phyloP scores from a whole-genome alignment of 2,888 invertebrate genomes.

The Plebejus anna region DNA sequence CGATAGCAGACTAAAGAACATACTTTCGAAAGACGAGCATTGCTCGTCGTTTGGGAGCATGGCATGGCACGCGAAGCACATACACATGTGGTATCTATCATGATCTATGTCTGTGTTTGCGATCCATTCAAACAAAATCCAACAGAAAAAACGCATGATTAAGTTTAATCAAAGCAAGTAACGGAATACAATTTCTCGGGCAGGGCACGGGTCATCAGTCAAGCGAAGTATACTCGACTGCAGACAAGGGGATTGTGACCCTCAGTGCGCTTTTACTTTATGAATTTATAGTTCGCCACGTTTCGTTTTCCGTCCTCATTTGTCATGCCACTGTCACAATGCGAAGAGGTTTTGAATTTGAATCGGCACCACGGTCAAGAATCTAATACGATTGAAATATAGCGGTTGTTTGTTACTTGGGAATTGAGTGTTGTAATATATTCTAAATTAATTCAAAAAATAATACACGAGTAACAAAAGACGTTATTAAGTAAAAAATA shows the following conservation, averaged over 20 bases:
- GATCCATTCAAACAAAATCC: not conserved
- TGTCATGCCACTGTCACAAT: slow-evolving; percentile 48
- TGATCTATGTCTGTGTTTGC: too few relatives aligned
- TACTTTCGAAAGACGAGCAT: too few relatives aligned
- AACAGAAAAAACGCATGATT: slow-evolving; percentile 16
- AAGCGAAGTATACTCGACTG: slow-evolving; percentile 54
- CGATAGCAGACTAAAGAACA: too few relatives aligned
- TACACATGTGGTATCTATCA: too few relatives aligned
- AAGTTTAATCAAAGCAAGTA: slow-evolving; percentile 35
- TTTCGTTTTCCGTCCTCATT: slow-evolving; percentile 56
- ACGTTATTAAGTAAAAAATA: too few relatives aligned
- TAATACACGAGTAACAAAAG: too few relatives aligned
- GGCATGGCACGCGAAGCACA: too few relatives aligned
- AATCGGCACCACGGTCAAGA: slow-evolving; percentile 31
- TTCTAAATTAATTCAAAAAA: too few relatives aligned
- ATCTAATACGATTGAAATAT: slow-evolving; percentile 25
- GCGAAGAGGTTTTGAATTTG: slow-evolving; percentile 39
- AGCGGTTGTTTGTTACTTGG: not conserved
- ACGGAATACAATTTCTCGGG: slow-evolving; percentile 49
- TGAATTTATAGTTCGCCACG: slow-evolving; percentile 52
- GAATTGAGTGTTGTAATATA: not conserved
- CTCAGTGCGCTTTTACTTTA: slow-evolving; percentile 60
- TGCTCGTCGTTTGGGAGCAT: too few relatives aligned
- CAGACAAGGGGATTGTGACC: slow-evolving; percentile 52
- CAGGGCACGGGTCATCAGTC: slow-evolving; percentile 46